A percentile compares a stretch with the other conserved stretches of the same genome.
These are phyloP conservation scores for Aphelenchoides fujianensis DNA, from an alignment of 1,140 invertebrate species.

Conservation along the genomic window DNA sequence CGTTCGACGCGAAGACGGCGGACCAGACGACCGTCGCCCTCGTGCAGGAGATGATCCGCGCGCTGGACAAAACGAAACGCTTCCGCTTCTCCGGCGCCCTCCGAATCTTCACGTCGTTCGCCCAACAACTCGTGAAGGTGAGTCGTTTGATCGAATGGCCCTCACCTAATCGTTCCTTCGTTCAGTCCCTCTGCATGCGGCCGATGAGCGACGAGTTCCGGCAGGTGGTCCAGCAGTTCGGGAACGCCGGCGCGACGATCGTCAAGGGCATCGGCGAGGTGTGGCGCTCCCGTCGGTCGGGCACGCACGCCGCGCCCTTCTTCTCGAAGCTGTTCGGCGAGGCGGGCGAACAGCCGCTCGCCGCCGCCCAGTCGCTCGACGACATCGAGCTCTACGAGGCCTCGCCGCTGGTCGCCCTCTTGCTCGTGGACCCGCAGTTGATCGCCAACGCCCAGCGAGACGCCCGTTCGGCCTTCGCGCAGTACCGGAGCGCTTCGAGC, in stretches of 20 bases:
- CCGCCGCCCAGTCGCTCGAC: background rate
- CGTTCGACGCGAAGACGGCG: background rate
- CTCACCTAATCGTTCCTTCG: background rate
- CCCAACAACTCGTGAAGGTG: background rate
- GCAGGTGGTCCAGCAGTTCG: background rate
- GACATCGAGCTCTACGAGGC: slow-evolving; percentile 14
- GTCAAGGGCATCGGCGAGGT: background rate
- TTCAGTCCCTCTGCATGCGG: background rate
- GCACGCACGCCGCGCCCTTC: background rate
- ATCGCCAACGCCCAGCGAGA: background rate
- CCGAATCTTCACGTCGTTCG: background rate
- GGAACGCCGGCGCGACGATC: background rate
- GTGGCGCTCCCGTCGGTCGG: slow-evolving; percentile 6
- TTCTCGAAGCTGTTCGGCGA: background rate
- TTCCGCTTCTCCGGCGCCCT: background rate
- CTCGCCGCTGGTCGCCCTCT: background rate
- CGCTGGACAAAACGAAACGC: background rate
- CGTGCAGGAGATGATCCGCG: background rate
- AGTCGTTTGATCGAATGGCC: background rate
- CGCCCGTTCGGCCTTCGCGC: background rate
- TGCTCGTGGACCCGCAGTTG: slow-evolving; percentile 2
- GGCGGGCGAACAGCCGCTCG: background rate
- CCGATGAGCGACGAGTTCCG: background rate
- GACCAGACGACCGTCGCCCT: background rate
- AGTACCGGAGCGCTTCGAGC: background rate